Base-by-base conservation (phyloP, 2,113 vertebrate genomes). In the Engystomops pustulosus region DNA sequence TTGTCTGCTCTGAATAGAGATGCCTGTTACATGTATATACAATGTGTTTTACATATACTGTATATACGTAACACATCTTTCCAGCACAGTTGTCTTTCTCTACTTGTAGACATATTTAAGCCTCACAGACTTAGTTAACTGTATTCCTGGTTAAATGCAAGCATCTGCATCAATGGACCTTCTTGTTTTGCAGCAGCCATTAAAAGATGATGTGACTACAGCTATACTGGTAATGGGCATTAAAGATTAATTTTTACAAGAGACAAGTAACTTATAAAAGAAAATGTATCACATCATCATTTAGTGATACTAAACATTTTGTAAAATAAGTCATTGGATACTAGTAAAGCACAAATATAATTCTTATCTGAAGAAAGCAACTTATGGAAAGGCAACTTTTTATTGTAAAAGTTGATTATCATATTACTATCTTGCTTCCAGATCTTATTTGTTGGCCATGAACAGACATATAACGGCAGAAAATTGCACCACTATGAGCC, bases 151-250 rank as follows among this genome's bases (percentile, higher is more conserved):
- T 53, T 80, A 87, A 72, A 85, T 30, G 71, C 84, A 87, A 80
- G 68, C 81, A 85, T 51, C 62, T 27, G 53, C 83, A 71, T 86
- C 51, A 81, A 84, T 80, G 69, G 72, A 80, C 72, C 20, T 86
- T 80, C 45, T 70, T 71, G 23, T 51, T 80, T 49, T 44, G 70
- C 30, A 84, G 71, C 62, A 60, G 25, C 30, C 55, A 25, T 72
- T 27, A 47, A 44, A 27, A 3, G 18, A 34, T 75, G 69, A 62
- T 75, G 11, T 32, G 81, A 47, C 20, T 62, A 38, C 81, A 89
- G 74, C 90, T 87, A 90, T 72, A 72, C n/a, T 14, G 12, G 14
- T 44, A 92, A 89, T 88, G 96, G 97, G 96, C 97, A 97, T 97
- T 97, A 96, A 92, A n/a, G n/a, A n/a, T n/a, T n/a, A 67, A 89